Evolutionary conservation across 2,888 invertebrate species (phyloP).

Genomic region (Schizotus pectinicornis): DNA sequence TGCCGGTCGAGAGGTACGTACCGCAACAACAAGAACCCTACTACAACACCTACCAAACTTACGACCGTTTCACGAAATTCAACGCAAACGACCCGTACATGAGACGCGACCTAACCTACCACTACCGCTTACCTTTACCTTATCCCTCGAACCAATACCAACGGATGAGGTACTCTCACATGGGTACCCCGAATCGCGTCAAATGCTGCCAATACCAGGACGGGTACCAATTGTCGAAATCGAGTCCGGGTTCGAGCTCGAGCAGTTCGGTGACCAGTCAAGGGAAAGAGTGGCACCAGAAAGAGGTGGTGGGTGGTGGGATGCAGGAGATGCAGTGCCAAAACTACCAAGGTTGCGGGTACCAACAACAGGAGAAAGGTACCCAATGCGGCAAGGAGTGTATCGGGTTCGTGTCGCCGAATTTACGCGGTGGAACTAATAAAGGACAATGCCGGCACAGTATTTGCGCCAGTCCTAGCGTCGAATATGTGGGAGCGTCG

Average conservation of each 20-base stretch:
- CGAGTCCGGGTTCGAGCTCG: conserved; percentile 60
- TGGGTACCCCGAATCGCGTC: conserved; percentile 52
- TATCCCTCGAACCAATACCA: conserved; percentile 56
- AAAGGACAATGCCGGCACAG: conserved; percentile 56
- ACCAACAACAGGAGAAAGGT: conserved; percentile 57
- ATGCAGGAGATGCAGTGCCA: conserved; percentile 57
- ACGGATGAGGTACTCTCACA: conserved; percentile 47
- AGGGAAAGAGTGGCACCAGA: conserved; percentile 44
- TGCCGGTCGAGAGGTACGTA: conserved; percentile 75
- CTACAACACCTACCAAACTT: conserved; percentile 57
- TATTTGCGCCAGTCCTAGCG: conserved; percentile 58
- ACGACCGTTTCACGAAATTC: conserved; percentile 49
- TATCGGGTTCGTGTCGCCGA: conserved; percentile 48
- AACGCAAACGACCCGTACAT: conserved; percentile 64
- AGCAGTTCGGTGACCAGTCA: conserved; percentile 60
- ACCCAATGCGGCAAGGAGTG: conserved; percentile 54
- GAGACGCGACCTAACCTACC: conserved; percentile 65
- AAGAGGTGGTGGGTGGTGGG: conserved; percentile 38
- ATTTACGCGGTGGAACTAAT: conserved; percentile 36
- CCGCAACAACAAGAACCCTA: conserved; percentile 67
- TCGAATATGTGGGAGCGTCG: conserved; percentile 69
- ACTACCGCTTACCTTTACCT: conserved; percentile 64
- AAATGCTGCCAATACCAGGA: conserved; percentile 57
- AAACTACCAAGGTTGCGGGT: conserved; percentile 45
- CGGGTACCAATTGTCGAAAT: conserved; percentile 52